Base-by-base conservation (phyloP, 2,797 vertebrate genomes). In the Gadopsis bispinosus region DNA sequence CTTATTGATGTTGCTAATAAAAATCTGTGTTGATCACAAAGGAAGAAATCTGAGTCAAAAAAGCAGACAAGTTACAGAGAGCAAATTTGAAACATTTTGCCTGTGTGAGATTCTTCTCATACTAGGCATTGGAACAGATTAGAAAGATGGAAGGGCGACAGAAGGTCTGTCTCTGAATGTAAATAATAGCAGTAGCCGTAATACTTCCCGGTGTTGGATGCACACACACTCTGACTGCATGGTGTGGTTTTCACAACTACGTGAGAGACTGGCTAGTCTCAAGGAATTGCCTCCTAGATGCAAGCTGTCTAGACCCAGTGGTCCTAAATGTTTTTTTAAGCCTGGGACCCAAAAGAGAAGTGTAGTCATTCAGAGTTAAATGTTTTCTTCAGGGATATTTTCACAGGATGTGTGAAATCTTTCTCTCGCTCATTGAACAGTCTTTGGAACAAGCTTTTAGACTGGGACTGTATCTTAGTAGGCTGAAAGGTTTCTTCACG, bases 201-300 rank as follows among this genome's bases (percentile, higher is more conserved):
- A 78, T 77, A 73, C 70, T 37, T 77, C 35, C 53, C 65, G 58
- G 37, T n/a, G 59, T 71, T 79, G 69, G 60, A 66, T 68, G 69
- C 56, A 65, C 37, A 63, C 64, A 33, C 69, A 69, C 47, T 63
- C 43, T 80, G 74, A 56, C 88, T 76, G 72, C 79, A 67, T 17
- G 31, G 66, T 88, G 75, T 70, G 77, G 71, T 88, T 89, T 87
- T 90, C 79, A 82, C 90, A 88, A 56, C 77, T 77, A 79, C 68
- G 79, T 78, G 83, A 82, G 79, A 91, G 85, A 83, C 82, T 54
- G 82, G 31, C 53, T 70, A 22, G 77, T 79, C 78, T 85, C 72
- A 45, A 79, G 56, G 73, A 85, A 71, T 33, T 62, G 75, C 71
- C 83, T 77, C 59, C 47, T 69, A 29, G 41, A 72, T 75, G 70